phyloP scores from a whole-genome alignment of 1,140 invertebrate species.

The Rhopalosiphum padi region DNA sequence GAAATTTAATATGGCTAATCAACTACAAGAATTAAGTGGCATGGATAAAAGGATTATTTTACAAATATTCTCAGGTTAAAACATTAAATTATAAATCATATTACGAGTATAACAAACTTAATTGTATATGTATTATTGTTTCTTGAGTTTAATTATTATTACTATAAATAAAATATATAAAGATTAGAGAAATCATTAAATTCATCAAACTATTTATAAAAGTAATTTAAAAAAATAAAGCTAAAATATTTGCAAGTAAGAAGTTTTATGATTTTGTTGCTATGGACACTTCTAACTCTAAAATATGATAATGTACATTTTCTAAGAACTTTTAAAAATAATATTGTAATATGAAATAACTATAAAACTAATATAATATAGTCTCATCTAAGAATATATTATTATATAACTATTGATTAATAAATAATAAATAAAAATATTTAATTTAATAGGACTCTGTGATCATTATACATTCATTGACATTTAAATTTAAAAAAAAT shows the following conservation, averaged over 20 bases:
- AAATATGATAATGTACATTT: not conserved
- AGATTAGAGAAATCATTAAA: not conserved
- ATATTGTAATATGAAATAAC: not conserved
- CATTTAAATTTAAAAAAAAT: no score
- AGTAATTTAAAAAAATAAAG: not conserved
- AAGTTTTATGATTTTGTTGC: not conserved
- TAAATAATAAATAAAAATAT: not conserved
- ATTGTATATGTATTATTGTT: not conserved
- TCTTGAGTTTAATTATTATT: not conserved
- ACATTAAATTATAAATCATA: not conserved
- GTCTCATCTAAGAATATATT: not conserved
- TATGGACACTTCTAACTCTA: not conserved
- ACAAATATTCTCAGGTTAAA: constrained; percentile 28
- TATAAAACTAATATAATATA: not conserved
- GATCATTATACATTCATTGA: not conserved
- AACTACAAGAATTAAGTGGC: not conserved
- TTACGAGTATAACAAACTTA: not conserved
- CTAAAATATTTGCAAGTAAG: not conserved
- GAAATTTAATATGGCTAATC: not conserved
- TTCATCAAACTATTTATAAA: not conserved
- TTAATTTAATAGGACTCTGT: not conserved
- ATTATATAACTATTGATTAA: not conserved
- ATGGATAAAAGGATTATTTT: not conserved
- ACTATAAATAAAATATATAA: not conserved
- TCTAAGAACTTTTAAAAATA: not conserved